Conservation (phyloP, 92 coral and sea anemone species). For the Porites evermanni region DNA sequence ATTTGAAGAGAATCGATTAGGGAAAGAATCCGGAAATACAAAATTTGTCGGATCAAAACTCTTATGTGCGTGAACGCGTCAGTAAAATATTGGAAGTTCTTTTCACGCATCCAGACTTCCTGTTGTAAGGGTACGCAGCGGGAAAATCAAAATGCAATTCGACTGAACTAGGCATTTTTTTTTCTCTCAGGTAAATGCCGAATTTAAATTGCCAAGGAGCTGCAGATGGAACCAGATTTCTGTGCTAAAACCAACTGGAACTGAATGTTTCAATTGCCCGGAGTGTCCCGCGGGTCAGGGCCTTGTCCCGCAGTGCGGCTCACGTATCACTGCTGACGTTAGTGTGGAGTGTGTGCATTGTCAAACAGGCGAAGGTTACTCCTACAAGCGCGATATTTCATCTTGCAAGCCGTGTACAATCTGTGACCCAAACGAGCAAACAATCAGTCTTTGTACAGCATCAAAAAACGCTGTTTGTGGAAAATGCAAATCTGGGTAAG, state of each 20-base stretch:
- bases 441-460: constrained; percentile 27
- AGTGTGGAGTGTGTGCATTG: constrained; percentile 29
- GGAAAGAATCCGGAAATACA: too few relatives aligned
- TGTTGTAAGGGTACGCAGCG: too few relatives aligned
- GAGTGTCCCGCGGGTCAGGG: constrained; percentile 42
- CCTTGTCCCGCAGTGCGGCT: constrained; percentile 48
- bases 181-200: constrained; percentile 18
- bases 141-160: background rate
- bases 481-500: constrained; percentile 50
- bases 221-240: constrained; percentile 35
- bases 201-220: background rate
- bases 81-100: too few relatives aligned
- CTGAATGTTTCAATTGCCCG: constrained; percentile 27
- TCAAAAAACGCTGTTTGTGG: constrained; percentile 47
- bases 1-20: too few relatives aligned
- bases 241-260: background rate
- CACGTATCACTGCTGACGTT: background rate
- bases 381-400: constrained; percentile 24
- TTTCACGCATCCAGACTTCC: too few relatives aligned
- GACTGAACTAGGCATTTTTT: background rate
- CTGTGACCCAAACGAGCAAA: constrained; percentile 45
- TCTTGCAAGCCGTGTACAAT: constrained; percentile 53
- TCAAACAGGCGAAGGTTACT: constrained; percentile 19
- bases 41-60: too few relatives aligned
- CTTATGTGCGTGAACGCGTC: too few relatives aligned